Percentiles rank a stretch among this genome's conserved stretches.
phyloP scores from a whole-genome alignment of 2,113 vertebrate genomes.

The Numenius arquata region DNA sequence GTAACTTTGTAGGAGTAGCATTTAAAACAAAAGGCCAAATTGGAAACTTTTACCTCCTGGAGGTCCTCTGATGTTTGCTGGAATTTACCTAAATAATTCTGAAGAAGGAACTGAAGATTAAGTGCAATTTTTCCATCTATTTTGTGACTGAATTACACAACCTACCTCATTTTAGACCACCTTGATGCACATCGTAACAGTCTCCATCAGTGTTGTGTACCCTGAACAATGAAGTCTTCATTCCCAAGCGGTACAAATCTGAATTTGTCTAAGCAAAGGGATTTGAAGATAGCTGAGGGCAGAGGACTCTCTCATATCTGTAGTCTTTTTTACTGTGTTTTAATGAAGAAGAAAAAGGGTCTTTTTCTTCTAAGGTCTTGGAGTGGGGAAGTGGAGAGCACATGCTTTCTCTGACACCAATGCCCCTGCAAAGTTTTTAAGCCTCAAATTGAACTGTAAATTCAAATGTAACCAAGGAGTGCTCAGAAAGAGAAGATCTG shows the following conservation, averaged over 20 bases:
- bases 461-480: not conserved
- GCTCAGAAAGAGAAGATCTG: not conserved
- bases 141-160: not conserved
- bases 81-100: not conserved
- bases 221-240: not conserved
- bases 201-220: not conserved
- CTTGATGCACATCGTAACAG: not conserved
- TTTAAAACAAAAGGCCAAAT: not conserved
- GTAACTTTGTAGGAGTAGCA: not conserved
- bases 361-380: not conserved
- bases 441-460: not conserved
- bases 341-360: not conserved
- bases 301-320: not conserved
- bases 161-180: not conserved
- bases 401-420: not conserved
- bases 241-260: not conserved
- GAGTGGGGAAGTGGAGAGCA: not conserved
- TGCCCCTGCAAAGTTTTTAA: not conserved
- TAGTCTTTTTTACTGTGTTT: not conserved
- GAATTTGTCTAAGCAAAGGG: not conserved
- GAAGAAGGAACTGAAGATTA: not conserved
- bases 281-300: not conserved
- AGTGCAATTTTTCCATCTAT: not conserved
- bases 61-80: not conserved
- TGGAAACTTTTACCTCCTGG: not conserved